phyloP scores from a whole-genome alignment of 1,140 invertebrate genomes.

The Macrosteles quadrilineatus region DNA sequence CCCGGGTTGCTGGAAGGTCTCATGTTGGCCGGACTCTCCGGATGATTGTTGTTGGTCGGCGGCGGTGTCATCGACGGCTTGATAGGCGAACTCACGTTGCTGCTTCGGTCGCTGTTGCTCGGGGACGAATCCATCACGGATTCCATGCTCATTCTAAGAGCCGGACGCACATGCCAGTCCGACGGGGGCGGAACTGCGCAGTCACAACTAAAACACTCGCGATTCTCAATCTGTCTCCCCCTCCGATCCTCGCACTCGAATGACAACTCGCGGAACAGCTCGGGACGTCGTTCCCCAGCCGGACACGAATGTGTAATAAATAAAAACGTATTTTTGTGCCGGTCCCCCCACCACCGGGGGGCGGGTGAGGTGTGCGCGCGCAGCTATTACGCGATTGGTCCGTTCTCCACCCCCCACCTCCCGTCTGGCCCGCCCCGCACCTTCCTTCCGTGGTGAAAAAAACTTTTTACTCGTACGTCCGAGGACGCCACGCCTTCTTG shows the following conservation, averaged over 20 bases:
- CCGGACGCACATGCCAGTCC: slow-evolving; percentile 45
- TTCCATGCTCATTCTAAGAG: slow-evolving; percentile 49
- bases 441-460: neutral
- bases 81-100: slow-evolving; percentile 55
- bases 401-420: slow-evolving; percentile 42
- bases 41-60: slow-evolving; percentile 51
- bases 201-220: slow-evolving; percentile 39
- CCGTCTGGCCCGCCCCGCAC: slow-evolving; percentile 36
- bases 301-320: slow-evolving; percentile 65
- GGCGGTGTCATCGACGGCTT: slow-evolving; percentile 54
- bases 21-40: slow-evolving; percentile 52
- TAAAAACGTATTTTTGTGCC: slow-evolving; percentile 55
- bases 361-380: slow-evolving; percentile 29
- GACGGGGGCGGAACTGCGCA: slow-evolving; percentile 42
- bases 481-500: slow-evolving; percentile 28
- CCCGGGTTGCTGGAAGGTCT: slow-evolving; percentile 45
- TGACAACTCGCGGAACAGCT: slow-evolving; percentile 54
- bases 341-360: slow-evolving; percentile 49
- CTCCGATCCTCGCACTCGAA: slow-evolving; percentile 26
- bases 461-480: slow-evolving; percentile 22
- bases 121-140: slow-evolving; percentile 46
- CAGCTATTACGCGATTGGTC: slow-evolving; percentile 38
- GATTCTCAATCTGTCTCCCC: neutral
- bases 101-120: slow-evolving; percentile 51
- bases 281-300: slow-evolving; percentile 58